Evolutionary conservation across 1,140 invertebrate genomes (phyloP).

Genomic region (Drosophila tsacasi): DNA sequence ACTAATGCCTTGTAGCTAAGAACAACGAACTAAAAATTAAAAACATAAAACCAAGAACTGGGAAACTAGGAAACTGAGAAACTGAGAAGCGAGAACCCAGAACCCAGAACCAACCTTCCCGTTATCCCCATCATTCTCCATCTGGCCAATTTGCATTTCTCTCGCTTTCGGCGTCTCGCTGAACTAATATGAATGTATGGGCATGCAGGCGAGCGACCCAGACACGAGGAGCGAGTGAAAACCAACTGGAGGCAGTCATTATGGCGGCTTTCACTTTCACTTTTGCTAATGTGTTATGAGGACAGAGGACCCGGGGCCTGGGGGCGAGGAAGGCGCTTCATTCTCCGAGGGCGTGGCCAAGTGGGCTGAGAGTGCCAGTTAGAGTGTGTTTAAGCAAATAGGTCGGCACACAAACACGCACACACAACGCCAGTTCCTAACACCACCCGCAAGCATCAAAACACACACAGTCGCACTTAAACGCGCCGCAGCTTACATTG

Average conservation of each 20-base stretch:
- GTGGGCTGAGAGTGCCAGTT: slow-evolving; percentile 38
- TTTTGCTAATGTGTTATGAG: slow-evolving; percentile 82
- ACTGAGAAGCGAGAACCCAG: background rate
- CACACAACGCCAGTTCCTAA: slow-evolving; percentile 9
- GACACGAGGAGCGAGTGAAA: slow-evolving; percentile 71
- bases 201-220: slow-evolving; percentile 61
- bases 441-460: slow-evolving; percentile 8
- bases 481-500: slow-evolving; percentile 75
- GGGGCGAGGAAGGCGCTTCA: background rate
- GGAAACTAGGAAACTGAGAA: background rate
- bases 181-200: slow-evolving; percentile 77
- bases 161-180: slow-evolving; percentile 31
- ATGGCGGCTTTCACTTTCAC: slow-evolving; percentile 81
- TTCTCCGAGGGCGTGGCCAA: slow-evolving; percentile 36
- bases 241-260: slow-evolving; percentile 81
- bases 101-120: slow-evolving; percentile 22
- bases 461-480: slow-evolving; percentile 56
- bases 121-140: slow-evolving; percentile 21
- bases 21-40: background rate
- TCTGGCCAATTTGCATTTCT: slow-evolving; percentile 29
- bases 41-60: background rate
- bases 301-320: slow-evolving; percentile 33
- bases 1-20: background rate
- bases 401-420: slow-evolving; percentile 61
- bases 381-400: slow-evolving; percentile 74